phyloP scores from a whole-genome alignment of 2,797 vertebrate genomes.

The Chelonia mydas region DNA sequence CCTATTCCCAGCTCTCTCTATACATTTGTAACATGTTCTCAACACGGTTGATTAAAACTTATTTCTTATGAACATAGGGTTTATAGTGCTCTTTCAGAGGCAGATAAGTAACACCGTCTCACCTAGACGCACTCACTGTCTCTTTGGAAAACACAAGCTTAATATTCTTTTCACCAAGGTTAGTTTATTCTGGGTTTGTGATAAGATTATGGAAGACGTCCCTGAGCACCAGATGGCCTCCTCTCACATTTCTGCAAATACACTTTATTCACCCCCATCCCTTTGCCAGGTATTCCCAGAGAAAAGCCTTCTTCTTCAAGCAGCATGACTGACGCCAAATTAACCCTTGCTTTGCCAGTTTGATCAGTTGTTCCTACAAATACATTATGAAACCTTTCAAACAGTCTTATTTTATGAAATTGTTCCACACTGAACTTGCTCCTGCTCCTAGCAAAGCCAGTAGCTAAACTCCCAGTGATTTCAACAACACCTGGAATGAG shows the following conservation, averaged over 20 bases:
- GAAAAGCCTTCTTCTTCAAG: not conserved
- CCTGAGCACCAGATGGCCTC: constrained; percentile 2
- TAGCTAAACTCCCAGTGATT: not conserved
- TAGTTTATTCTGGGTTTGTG: not conserved
- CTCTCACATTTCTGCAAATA: not conserved
- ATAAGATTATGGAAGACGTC: not conserved
- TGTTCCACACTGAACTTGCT: not conserved
- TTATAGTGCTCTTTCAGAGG: not conserved
- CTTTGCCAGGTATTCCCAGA: not conserved
- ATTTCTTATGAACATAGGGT: not conserved
- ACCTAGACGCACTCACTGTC: not conserved
- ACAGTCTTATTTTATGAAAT: not conserved
- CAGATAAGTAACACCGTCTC: not conserved
- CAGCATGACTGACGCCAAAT: not conserved
- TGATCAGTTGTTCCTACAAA: not conserved
- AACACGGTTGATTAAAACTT: not conserved
- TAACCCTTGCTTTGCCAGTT: not conserved
- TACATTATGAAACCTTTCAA: not conserved
- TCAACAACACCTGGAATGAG: not conserved
- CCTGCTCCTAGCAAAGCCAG: not conserved
- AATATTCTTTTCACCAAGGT: not conserved
- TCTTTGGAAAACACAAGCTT: not conserved
- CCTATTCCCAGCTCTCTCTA: not conserved
- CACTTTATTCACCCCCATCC: not conserved
- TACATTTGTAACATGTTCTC: not conserved